Evolutionary conservation across 2,113 vertebrate species (phyloP), one percentile per base, ranked within the genome.

Genomic region (Grammomys surdaster): DNA sequence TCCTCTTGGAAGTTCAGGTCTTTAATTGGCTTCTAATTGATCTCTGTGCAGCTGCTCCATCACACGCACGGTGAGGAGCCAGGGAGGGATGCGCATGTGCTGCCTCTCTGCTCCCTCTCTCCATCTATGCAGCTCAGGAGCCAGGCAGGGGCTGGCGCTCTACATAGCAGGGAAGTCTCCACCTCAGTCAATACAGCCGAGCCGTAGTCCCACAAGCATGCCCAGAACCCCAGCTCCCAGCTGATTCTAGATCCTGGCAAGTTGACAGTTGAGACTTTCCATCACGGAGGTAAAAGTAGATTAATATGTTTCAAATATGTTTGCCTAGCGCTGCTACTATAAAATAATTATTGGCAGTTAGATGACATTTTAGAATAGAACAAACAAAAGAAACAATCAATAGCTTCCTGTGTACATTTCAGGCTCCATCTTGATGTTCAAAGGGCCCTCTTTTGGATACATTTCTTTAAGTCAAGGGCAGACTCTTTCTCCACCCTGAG

Each of bases 321-420:
- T 89, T 77, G 16, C 48, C 54, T 56, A 69, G 36, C 24, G n/a
- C 76, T 46, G 12, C 43, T 31, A 76, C 19, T 73, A 31, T 63
- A 85, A 89, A 91, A 54, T 92, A 92, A 90, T 65, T 70, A 67
- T 86, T 48, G 58, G 12, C 26, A 63, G 43, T 60, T 56, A 92
- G 43, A n/a, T 54, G 6, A 46, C 73, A 40, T 70, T 58, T 4
- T 76, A 93, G 87, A 36, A 72, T 16, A 94, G 90, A 82, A 0
- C 17, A 46, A 65, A 4, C 11, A 76, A 77, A 65, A 86, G 33
- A 20, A 72, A 51, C 26, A 14, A 58, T 20, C n/a, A 22, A 13
- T 31, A 91, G 58, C 58, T 63, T 56, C 10, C 19, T 33, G 1
- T 84, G 46, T 43, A 36, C 11, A 24, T 46, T 40, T 97, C 28